Base-by-base conservation (phyloP, 2,888 invertebrate species). In the Lycocerus yunnanus region DNA sequence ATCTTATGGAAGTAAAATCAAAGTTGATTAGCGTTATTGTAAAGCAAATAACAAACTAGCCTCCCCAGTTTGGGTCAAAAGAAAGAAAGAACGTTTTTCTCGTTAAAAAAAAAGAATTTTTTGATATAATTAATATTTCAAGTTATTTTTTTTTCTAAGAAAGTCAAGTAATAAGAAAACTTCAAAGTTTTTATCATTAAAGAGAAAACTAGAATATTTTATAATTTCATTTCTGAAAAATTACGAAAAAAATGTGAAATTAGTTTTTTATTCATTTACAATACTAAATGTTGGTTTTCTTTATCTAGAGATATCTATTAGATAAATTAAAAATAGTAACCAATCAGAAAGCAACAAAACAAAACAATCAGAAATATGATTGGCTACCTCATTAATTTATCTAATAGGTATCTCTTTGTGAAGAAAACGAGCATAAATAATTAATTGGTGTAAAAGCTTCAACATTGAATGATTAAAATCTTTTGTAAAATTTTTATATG, bases 381-480 rank as follows among this genome's bases (percentile, higher is more conserved):
- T n/a, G n/a, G n/a, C n/a, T n/a, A n/a, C n/a, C n/a, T n/a, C n/a
- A n/a, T n/a, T n/a, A n/a, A n/a, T n/a, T n/a, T n/a, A n/a, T n/a
- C n/a, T n/a, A n/a, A n/a, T n/a, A n/a, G n/a, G n/a, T n/a, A n/a
- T n/a, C n/a, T n/a, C n/a, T n/a, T n/a, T n/a, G n/a, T n/a, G n/a
- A n/a, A n/a, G n/a, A n/a, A n/a, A n/a, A n/a, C n/a, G n/a, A n/a
- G n/a, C n/a, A n/a, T n/a, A n/a, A n/a, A n/a, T n/a, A n/a, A n/a
- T 67, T 60, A 58, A 15, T 70, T 27, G 66, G 13, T 27, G 43
- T 15, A 73, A 15, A 69, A 58, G 15, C 16, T 71, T 63, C 14
- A 65, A 20, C 71, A 76, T 69, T 71, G 58, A 72, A 77, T 61
- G 71, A 74, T 77, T 77, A 60, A 68, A 67, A n/a, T 59, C 27